Percentiles rank a stretch among this genome's conserved stretches.
phyloP scores from a whole-genome alignment of 2,113 vertebrate species.

The Chaenocephalus aceratus region DNA sequence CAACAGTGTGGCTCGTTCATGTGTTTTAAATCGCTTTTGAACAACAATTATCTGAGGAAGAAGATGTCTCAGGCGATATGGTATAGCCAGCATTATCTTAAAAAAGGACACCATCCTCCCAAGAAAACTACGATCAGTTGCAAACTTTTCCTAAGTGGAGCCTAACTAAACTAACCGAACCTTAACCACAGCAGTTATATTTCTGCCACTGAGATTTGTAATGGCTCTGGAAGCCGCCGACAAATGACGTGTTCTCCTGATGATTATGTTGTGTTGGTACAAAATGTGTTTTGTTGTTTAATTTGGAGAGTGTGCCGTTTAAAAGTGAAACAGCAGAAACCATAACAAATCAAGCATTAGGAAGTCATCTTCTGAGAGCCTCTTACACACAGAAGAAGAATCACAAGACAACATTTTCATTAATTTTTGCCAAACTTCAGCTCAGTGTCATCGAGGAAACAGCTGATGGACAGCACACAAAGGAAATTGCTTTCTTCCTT shows the following conservation, averaged over 20 bases:
- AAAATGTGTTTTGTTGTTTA: neutral
- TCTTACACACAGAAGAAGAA: neutral
- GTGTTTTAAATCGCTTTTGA: neutral
- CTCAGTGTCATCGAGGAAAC: conserved; percentile 25
- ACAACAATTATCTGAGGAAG: no score
- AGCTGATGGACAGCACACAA: conserved; percentile 64
- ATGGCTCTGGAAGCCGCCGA: neutral
- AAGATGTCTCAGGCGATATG: no score
- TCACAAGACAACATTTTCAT: conserved; percentile 27
- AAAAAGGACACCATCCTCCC: no score
- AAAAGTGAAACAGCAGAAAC: conserved; percentile 7
- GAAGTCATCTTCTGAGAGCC: conserved; percentile 1
- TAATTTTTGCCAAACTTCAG: conserved; percentile 57
- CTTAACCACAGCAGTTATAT: no score
- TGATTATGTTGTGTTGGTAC: neutral
- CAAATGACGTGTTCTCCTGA: neutral
- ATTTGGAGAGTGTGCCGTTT: neutral
- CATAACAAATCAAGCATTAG: neutral
- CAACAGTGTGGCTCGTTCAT: no score
- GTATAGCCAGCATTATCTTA: no score
- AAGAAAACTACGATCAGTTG: no score
- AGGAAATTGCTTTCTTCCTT: conserved; percentile 79
- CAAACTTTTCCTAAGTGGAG: no score
- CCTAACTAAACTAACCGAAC: neutral
- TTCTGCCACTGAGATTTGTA: neutral